Evolutionary conservation across 2,888 invertebrate species (phyloP).

Genomic region (Erynnis tages): DNA sequence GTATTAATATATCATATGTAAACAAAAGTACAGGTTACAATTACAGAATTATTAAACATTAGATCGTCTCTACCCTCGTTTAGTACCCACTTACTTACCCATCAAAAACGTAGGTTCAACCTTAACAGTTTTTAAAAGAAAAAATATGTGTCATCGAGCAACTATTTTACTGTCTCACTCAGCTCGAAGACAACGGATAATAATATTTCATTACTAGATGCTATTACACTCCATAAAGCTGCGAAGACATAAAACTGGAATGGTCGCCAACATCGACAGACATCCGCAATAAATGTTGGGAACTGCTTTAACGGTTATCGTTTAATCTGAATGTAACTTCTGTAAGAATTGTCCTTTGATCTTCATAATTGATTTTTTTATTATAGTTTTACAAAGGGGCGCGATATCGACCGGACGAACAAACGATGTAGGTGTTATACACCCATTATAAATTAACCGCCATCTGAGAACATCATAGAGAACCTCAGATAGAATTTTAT

Average conservation of each 20-base stretch:
- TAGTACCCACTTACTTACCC: too few species aligned
- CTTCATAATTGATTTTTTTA: conserved; percentile 19
- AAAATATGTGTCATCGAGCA: neutral
- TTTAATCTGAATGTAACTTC: conserved; percentile 28
- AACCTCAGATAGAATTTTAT: too few species aligned
- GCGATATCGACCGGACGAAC: too few species aligned
- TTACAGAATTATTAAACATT: too few species aligned
- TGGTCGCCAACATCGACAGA: conserved; percentile 36
- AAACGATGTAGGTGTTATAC: too few species aligned
- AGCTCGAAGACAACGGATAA: conserved; percentile 22
- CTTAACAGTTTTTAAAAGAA: too few species aligned
- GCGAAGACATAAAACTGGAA: conserved; percentile 35
- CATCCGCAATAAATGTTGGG: conserved; percentile 39
- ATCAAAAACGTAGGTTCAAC: too few species aligned
- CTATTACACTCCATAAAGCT: conserved; percentile 38
- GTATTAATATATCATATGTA: too few species aligned
- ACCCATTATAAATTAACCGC: too few species aligned
- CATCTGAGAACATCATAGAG: too few species aligned
- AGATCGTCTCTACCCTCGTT: too few species aligned
- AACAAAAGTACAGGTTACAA: too few species aligned
- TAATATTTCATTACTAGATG: conserved; percentile 35
- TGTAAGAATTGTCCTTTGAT: conserved; percentile 29
- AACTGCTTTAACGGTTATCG: conserved; percentile 35
- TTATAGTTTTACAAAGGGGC: neutral
- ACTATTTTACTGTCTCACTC: conserved; percentile 1